Evolutionary conservation across 2,888 invertebrate genomes (phyloP).

Genomic region (Agonopterix alstromeriana): DNA sequence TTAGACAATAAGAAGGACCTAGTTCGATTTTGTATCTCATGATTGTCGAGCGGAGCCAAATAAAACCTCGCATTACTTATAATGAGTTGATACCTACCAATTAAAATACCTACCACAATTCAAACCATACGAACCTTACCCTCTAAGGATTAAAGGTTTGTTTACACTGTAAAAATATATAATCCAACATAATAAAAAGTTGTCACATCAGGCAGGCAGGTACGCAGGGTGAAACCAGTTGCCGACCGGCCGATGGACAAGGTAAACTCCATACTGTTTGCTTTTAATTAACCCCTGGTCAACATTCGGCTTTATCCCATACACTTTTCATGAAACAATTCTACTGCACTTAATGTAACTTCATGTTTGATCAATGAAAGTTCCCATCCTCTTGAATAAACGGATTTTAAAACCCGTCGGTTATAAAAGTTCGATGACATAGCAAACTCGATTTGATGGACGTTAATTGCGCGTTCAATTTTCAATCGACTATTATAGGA

Average conservation of each 20-base stretch:
- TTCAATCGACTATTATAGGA: conserved; percentile 19
- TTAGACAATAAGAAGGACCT: too few species aligned
- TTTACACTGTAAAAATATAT: too few species aligned
- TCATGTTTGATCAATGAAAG: not conserved
- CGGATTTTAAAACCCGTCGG: conserved; percentile 18
- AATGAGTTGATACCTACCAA: too few species aligned
- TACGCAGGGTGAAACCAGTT: conserved; percentile 24
- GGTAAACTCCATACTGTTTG: conserved; percentile 55
- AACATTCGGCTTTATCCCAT: conserved; percentile 53
- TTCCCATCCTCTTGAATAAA: conserved; percentile 12
- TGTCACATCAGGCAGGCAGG: conserved; percentile 5
- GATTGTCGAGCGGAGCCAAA: too few species aligned
- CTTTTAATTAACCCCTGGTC: conserved; percentile 69
- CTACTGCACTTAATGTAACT: conserved; percentile 13
- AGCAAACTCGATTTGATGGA: conserved; percentile 22
- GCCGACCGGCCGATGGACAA: conserved; percentile 37
- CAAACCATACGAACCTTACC: too few species aligned
- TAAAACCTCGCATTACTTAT: too few species aligned
- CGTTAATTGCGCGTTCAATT: conserved; percentile 32
- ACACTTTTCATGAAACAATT: conserved; percentile 68
- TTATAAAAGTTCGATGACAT: conserved; percentile 18
- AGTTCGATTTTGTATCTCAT: too few species aligned
- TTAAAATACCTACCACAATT: too few species aligned
- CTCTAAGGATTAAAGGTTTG: too few species aligned
- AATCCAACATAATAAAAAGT: conserved; percentile 1